Conservation (phyloP, 1,140 invertebrate species). For the Odontomachus brunneus region DNA sequence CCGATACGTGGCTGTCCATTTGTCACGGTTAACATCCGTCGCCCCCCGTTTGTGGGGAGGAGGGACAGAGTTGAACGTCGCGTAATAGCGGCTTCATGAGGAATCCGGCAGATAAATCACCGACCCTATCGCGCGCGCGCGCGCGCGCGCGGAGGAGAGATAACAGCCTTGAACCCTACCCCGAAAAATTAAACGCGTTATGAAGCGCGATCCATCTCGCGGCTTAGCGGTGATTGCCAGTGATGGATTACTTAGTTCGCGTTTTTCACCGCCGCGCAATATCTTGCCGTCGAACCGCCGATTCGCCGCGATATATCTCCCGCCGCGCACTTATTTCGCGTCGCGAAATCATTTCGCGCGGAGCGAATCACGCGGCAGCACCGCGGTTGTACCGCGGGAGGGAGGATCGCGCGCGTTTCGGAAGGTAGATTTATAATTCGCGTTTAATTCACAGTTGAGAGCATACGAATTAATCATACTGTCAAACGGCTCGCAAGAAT, state of each 20-base stretch:
- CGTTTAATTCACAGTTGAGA: no score
- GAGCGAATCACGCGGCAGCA: no score
- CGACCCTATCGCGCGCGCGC: slow-evolving; percentile 19
- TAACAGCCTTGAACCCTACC: slow-evolving; percentile 27
- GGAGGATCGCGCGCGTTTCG: no score
- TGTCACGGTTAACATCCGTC: slow-evolving; percentile 30
- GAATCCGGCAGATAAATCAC: slow-evolving; percentile 54
- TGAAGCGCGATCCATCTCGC: slow-evolving; percentile 36
- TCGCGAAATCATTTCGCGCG: no score
- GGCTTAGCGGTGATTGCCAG: slow-evolving; percentile 34
- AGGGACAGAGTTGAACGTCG: neutral
- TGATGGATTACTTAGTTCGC: slow-evolving; percentile 31
- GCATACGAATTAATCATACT: no score
- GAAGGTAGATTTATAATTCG: no score
- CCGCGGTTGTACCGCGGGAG: no score
- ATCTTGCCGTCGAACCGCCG: slow-evolving; percentile 2
- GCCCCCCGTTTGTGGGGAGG: neutral
- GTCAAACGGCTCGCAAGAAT: no score
- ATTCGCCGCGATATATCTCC: no score
- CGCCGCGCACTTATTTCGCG: no score
- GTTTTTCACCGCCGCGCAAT: slow-evolving; percentile 1
- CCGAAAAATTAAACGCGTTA: slow-evolving; percentile 54
- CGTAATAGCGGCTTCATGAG: slow-evolving; percentile 47
- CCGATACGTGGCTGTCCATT: slow-evolving; percentile 37
- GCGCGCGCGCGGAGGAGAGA: slow-evolving; percentile 30